Conservation (phyloP, 2,888 invertebrate species). For the Drosophila kuntzei region DNA sequence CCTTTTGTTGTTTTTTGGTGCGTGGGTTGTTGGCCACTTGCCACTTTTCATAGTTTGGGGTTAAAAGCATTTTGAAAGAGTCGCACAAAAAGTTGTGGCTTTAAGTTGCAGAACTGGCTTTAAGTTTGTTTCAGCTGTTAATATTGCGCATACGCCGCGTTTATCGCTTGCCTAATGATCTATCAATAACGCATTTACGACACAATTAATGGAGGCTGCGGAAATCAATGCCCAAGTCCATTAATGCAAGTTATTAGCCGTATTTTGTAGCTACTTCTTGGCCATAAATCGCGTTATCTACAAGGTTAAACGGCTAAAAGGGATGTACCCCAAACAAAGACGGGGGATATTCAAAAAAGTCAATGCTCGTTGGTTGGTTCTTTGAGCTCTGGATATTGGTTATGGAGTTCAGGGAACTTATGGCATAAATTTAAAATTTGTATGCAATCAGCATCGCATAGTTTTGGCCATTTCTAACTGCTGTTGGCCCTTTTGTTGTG, state of each 20-base stretch:
- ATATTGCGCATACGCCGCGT: conserved; percentile 64
- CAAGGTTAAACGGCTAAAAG: conserved; percentile 25
- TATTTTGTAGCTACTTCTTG: conserved; percentile 19
- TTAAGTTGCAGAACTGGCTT: conserved; percentile 33
- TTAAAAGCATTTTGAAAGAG: conserved; percentile 14
- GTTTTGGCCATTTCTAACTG: conserved; percentile 51
- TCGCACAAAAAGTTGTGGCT: not conserved
- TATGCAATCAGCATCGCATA: conserved; percentile 49
- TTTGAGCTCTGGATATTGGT: not conserved
- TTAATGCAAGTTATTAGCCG: conserved; percentile 56
- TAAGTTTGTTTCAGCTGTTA: conserved; percentile 35
- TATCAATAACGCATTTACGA: conserved; percentile 75
- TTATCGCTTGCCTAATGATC: conserved; percentile 73
- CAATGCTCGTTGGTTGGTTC: conserved; percentile 25
- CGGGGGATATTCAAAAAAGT: conserved; percentile 3
- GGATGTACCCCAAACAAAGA: not conserved
- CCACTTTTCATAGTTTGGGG: conserved; percentile 18
- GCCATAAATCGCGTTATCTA: conserved; percentile 55
- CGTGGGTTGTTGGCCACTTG: conserved; percentile 13
- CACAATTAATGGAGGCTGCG: conserved; percentile 60
- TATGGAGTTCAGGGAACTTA: conserved; percentile 58
- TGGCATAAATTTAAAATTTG: conserved; percentile 64
- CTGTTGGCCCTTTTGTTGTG: conserved; percentile 38
- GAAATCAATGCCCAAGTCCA: conserved; percentile 63
- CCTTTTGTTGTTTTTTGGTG: conserved; percentile 13